Evolutionary conservation across 2,797 vertebrate species (phyloP).

Genomic region (Darevskia nairensis): DNA sequence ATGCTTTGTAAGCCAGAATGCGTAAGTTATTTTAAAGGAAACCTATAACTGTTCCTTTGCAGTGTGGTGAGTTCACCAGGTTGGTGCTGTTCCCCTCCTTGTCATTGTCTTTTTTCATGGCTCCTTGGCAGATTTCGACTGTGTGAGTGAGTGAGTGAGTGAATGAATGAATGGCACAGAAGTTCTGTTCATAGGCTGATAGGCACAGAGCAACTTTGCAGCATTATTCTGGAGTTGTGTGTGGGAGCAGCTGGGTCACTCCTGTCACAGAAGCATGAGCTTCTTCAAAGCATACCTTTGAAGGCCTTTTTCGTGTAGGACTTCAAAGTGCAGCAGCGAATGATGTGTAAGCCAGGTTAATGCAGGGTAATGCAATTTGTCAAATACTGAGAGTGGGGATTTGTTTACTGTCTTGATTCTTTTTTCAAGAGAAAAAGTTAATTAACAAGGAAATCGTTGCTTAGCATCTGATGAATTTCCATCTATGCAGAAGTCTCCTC

Average conservation of each 20-base stretch:
- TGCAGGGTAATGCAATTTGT: conserved; percentile 36
- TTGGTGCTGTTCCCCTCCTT: not conserved
- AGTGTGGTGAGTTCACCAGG: not conserved
- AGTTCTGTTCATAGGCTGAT: conserved; percentile 5
- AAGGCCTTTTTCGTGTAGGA: conserved; percentile 56
- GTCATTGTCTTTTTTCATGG: not conserved
- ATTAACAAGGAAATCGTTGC: not conserved
- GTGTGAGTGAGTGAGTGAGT: not conserved
- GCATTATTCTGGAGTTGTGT: conserved; percentile 34
- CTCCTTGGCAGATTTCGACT: not conserved
- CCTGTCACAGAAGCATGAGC: conserved; percentile 55
- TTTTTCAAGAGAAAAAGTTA: conserved; percentile 40
- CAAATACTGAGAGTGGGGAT: conserved; percentile 44
- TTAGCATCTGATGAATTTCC: not conserved
- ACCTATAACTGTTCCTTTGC: not conserved
- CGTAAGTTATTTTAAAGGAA: conserved; percentile 13
- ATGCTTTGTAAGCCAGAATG: conserved; percentile 11
- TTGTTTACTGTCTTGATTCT: conserved; percentile 34
- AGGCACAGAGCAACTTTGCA: not conserved
- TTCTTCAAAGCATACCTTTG: conserved; percentile 62
- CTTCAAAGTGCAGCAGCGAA: conserved; percentile 60
- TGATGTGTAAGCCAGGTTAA: conserved; percentile 28
- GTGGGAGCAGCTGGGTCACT: conserved; percentile 47
- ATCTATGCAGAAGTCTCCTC: not conserved
- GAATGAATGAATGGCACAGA: not conserved